Evolutionary conservation across 2,888 invertebrate genomes (phyloP).

Genomic region (Fabriciana adippe): DNA sequence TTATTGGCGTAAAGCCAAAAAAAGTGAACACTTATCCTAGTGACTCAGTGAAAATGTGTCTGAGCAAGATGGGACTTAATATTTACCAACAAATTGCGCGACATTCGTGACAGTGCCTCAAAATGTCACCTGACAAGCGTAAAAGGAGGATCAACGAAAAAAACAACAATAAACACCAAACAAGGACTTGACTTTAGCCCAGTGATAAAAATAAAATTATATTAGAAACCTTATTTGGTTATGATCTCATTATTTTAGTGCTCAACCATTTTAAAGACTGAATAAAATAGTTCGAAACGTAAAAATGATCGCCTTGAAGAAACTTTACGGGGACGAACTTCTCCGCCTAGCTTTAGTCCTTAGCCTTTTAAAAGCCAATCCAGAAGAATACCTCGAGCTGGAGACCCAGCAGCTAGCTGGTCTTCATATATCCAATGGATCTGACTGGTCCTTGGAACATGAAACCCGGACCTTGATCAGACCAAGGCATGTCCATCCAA

Average conservation of each 20-base stretch:
- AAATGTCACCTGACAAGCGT: slow-evolving; percentile 75
- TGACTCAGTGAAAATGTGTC: slow-evolving; percentile 59
- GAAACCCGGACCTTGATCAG: slow-evolving; percentile 81
- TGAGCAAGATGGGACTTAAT: slow-evolving; percentile 47
- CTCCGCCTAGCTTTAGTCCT: slow-evolving; percentile 90
- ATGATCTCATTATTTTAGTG: slow-evolving; percentile 75
- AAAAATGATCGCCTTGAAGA: slow-evolving; percentile 90
- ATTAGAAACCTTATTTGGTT: slow-evolving; percentile 27
- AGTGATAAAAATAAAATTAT: slow-evolving; percentile 36
- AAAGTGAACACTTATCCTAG: slow-evolving; percentile 46
- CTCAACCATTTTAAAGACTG: slow-evolving; percentile 56
- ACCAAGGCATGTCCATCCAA: slow-evolving; percentile 86
- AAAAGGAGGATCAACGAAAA: slow-evolving; percentile 61
- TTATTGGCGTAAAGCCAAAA: slow-evolving; percentile 50
- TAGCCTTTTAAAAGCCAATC: slow-evolving; percentile 89
- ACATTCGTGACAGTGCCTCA: slow-evolving; percentile 57
- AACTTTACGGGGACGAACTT: slow-evolving; percentile 91
- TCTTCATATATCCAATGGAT: slow-evolving; percentile 85
- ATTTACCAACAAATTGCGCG: slow-evolving; percentile 41
- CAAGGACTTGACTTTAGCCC: slow-evolving; percentile 51
- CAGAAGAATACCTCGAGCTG: slow-evolving; percentile 85
- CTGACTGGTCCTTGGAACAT: slow-evolving; percentile 85
- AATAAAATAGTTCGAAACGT: slow-evolving; percentile 41
- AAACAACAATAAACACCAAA: slow-evolving; percentile 46
- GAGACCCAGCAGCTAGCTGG: slow-evolving; percentile 79